phyloP scores from a whole-genome alignment of 2,797 vertebrate genomes.

The Sebastes steindachneri region DNA sequence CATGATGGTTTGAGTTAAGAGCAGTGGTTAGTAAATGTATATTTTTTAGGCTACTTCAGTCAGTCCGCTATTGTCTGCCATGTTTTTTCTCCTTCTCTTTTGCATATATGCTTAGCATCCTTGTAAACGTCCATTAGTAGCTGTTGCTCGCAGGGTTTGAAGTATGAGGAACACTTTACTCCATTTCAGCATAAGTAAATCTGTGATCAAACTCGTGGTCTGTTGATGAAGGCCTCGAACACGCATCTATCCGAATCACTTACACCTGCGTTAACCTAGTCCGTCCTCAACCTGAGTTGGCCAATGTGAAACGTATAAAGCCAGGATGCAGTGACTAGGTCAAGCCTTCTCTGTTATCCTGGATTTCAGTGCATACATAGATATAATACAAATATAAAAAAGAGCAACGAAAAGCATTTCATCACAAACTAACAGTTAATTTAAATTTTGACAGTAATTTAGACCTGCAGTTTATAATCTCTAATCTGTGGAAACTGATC shows the following conservation, averaged over 20 bases:
- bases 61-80: not conserved
- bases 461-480: not conserved
- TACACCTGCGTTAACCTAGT: not conserved
- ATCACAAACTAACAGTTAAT: not conserved
- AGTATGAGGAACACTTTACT: not conserved
- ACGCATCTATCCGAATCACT: fast-evolving
- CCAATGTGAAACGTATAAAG: not conserved
- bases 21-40: not conserved
- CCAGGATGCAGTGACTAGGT: not conserved
- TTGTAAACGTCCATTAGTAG: not conserved
- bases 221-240: not conserved
- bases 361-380: not conserved
- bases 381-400: not conserved
- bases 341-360: not conserved
- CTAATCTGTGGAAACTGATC: not conserved
- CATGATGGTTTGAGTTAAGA: not conserved
- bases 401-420: not conserved
- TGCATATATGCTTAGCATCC: not conserved
- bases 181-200: not conserved
- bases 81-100: not conserved
- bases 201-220: not conserved
- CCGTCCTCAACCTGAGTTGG: not conserved
- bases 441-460: not conserved
- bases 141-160: not conserved
- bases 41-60: not conserved